Percentiles rank a stretch among this genome's conserved stretches.
Conservation (phyloP, 2,888 invertebrate genomes). For the Diogma glabrata region DNA sequence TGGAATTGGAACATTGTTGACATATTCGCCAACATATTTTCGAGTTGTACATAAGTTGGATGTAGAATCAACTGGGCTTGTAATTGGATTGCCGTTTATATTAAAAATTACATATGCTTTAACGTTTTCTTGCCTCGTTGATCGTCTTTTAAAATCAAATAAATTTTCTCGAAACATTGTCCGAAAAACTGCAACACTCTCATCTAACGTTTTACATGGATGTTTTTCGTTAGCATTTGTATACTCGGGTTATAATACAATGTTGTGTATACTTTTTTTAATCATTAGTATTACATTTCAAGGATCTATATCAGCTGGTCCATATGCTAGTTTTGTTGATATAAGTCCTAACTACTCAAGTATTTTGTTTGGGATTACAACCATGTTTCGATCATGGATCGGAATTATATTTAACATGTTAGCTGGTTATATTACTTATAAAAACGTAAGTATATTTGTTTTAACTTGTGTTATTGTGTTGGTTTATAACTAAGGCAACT, state of each 20-base stretch:
- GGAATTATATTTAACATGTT: constrained; percentile 51
- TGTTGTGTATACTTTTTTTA: constrained; percentile 46
- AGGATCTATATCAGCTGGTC: constrained; percentile 55
- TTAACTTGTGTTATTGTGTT: not conserved
- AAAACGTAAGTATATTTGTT: constrained; percentile 42
- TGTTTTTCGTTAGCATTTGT: constrained; percentile 32
- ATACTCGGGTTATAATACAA: constrained; percentile 49
- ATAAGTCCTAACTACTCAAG: constrained; percentile 50
- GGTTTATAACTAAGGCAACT: too few relatives aligned
- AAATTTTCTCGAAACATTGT: constrained; percentile 49
- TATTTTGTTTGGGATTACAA: constrained; percentile 47
- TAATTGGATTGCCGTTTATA: constrained; percentile 51
- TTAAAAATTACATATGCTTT: constrained; percentile 47
- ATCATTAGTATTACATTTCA: constrained; percentile 50
- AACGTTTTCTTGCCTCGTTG: constrained; percentile 43
- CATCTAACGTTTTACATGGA: constrained; percentile 35
- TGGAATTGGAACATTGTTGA: constrained; percentile 58
- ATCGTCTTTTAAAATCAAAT: constrained; percentile 44
- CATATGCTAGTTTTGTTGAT: constrained; percentile 53
- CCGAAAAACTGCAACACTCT: constrained; percentile 47
- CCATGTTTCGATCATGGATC: constrained; percentile 43
- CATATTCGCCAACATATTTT: constrained; percentile 59
- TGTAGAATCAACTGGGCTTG: constrained; percentile 48
- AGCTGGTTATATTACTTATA: constrained; percentile 47
- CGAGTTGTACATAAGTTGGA: constrained; percentile 56